phyloP scores from a whole-genome alignment of 2,113 vertebrate species.

The Notarius lentiginosus region DNA sequence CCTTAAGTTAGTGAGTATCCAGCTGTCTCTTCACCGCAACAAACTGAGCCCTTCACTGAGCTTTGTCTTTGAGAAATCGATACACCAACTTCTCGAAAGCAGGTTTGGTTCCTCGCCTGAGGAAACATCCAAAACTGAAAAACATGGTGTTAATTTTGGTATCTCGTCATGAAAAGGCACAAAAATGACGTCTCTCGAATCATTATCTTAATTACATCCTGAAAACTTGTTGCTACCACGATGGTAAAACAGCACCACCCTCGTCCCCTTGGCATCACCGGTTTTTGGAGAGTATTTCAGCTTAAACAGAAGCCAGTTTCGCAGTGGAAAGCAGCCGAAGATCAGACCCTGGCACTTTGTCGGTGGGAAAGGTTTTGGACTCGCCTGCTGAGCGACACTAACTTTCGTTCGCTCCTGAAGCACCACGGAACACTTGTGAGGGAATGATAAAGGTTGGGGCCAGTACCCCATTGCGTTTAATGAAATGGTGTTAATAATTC shows the following conservation, averaged over 20 bases:
- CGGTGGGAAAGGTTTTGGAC: neutral
- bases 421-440: neutral
- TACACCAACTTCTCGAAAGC: constrained; percentile 2
- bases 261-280: neutral
- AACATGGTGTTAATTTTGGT: neutral
- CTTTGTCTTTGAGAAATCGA: neutral
- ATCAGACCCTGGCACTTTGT: neutral
- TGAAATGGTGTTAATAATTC: constrained; percentile 70
- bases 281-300: neutral
- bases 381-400: constrained; percentile 20
- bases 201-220: neutral
- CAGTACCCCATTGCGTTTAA: constrained; percentile 60
- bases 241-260: neutral
- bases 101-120: neutral
- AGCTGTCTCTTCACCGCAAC: neutral
- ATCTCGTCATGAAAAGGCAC: neutral
- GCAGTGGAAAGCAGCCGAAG: neutral
- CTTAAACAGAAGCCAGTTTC: neutral
- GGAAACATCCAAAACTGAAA: neutral
- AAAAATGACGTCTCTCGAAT: neutral
- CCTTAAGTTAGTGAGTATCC: neutral
- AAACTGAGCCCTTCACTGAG: neutral
- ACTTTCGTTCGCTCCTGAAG: constrained; percentile 52
- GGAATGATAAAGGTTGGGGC: constrained; percentile 5
- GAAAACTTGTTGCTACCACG: neutral